Percentiles rank a stretch among this genome's conserved stretches.
These are phyloP conservation scores for Elegia similella DNA, from an alignment of 2,888 invertebrate species.

Conservation along the genomic window DNA sequence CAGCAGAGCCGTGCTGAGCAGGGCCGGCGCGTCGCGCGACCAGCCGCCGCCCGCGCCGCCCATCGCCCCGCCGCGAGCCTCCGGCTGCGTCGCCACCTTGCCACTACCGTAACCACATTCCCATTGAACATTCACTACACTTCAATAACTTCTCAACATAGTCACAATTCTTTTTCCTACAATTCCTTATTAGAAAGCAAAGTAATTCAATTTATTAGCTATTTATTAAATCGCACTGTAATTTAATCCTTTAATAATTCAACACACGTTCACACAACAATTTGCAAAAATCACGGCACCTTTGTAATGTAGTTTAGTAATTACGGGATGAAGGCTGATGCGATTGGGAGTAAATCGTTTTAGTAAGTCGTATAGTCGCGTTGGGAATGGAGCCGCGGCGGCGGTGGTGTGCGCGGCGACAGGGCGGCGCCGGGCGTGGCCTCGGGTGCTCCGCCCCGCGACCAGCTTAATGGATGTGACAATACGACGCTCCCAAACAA, in stretches of 20 bases:
- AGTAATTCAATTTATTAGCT: neutral
- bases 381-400: constrained; percentile 23
- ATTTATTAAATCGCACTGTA: neutral
- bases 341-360: constrained; percentile 74
- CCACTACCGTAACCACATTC: constrained; percentile 32
- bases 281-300: neutral
- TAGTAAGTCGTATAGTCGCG: constrained; percentile 50
- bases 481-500: constrained; percentile 74
- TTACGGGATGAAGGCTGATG: constrained; percentile 59
- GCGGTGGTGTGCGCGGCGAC: constrained; percentile 38
- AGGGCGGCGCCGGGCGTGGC: constrained; percentile 53
- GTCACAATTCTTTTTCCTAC: constrained; percentile 12
- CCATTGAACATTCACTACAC: constrained; percentile 29
- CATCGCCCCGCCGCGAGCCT: constrained; percentile 46
- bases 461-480: constrained; percentile 75
- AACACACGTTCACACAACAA: too few relatives aligned
- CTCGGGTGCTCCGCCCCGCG: constrained; percentile 51
- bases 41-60: constrained; percentile 65
- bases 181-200: neutral
- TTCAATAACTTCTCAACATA: constrained; percentile 27
- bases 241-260: neutral
- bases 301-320: constrained; percentile 26
- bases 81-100: constrained; percentile 65
- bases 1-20: constrained; percentile 77
- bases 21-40: constrained; percentile 72